Percentiles rank a stretch among this genome's conserved stretches.
These are phyloP conservation scores for Morelia viridis DNA, from an alignment of 2,797 vertebrate genomes.

Conservation along the genomic window DNA sequence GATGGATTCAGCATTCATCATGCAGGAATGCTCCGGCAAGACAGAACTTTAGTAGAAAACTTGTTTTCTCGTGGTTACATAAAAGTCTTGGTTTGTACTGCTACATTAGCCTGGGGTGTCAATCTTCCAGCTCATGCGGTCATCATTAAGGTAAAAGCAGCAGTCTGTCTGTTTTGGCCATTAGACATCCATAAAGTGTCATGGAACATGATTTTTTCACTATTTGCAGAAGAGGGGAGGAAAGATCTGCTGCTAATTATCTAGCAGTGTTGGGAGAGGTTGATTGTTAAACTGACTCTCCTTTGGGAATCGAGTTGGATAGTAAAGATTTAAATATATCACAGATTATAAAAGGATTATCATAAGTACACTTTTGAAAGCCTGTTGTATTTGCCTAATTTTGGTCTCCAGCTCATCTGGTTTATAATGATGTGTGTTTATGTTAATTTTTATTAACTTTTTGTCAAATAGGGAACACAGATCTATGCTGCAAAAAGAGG, in stretches of 20 bases:
- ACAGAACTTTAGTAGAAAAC: slow-evolving; percentile 91
- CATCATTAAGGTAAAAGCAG: slow-evolving; percentile 90
- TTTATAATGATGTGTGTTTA: slow-evolving; percentile 77
- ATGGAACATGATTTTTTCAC: slow-evolving; percentile 50
- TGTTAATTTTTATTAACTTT: slow-evolving; percentile 81
- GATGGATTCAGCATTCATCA: slow-evolving; percentile 98
- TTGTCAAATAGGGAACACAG: slow-evolving; percentile 89
- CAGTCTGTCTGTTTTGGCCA: slow-evolving; percentile 52
- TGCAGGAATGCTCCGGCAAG: slow-evolving; percentile 93
- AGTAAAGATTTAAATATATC: slow-evolving; percentile 75
- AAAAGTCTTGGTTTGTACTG: slow-evolving; percentile 94
- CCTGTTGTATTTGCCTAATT: slow-evolving; percentile 77
- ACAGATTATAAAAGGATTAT: slow-evolving; percentile 76
- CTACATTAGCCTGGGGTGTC: slow-evolving; percentile 97
- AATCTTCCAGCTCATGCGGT: slow-evolving; percentile 98
- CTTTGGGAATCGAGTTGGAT: slow-evolving; percentile 66
- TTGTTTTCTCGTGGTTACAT: slow-evolving; percentile 93
- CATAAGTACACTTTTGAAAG: slow-evolving; percentile 76
- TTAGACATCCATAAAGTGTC: slow-evolving; percentile 36
- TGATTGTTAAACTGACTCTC: slow-evolving; percentile 69
- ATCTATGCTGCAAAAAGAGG: slow-evolving; percentile 98
- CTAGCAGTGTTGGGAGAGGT: slow-evolving; percentile 60
- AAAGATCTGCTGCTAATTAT: slow-evolving; percentile 58
- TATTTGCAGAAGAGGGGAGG: slow-evolving; percentile 16
- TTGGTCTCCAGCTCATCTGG: slow-evolving; percentile 73